Base-by-base conservation (phyloP, 2,888 invertebrate genomes). In the Drosophila dives region DNA sequence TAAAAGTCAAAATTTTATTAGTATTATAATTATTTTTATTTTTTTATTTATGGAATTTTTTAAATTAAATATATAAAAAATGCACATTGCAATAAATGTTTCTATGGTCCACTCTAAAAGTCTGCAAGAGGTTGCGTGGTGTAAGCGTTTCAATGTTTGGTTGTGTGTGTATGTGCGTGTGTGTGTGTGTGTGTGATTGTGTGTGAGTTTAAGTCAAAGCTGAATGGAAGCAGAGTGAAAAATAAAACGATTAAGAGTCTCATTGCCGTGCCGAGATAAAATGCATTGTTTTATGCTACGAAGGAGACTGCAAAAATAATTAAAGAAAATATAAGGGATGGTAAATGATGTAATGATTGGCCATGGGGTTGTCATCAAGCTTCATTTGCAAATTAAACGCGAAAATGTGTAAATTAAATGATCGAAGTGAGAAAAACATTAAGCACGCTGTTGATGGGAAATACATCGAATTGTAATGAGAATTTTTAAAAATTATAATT, bases 191-290 rank as follows among this genome's bases (percentile, higher is more conserved):
- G 70, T 66, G 53, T 23, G 23, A 23, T 72, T 69, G 70, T 69
- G 53, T 69, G 69, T 71, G 68, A 64, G 75, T 72, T 73, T 70
- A 75, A 75, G 79, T 70, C 81, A 81, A 83, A 76, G 89, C 83
- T 79, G 77, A 88, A 86, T 72, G 73, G 68, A 66, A 64, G 70
- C 72, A 67, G 71, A 76, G 80, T 69, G 72, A 56, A 79, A 85
- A 84, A 81, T 84, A 85, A 89, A 85, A 89, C 83, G 89, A 83
- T 73, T 81, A 89, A 84, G 85, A 80, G 73, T 72, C 81, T 81
- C 80, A 77, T 80, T 80, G 77, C 73, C 67, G 65, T 56, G 72
- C 54, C 70, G 42, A 89, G 90, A 86, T 86, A 86, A 86, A 89
- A 76, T 81, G 85, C 90, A 87, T 89, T 86, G 90, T 86, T 80